A percentile compares a stretch with the other conserved stretches of the same genome.
Evolutionary conservation across 1,140 invertebrate species (phyloP).

Genomic region (Saccostrea cuccullata): DNA sequence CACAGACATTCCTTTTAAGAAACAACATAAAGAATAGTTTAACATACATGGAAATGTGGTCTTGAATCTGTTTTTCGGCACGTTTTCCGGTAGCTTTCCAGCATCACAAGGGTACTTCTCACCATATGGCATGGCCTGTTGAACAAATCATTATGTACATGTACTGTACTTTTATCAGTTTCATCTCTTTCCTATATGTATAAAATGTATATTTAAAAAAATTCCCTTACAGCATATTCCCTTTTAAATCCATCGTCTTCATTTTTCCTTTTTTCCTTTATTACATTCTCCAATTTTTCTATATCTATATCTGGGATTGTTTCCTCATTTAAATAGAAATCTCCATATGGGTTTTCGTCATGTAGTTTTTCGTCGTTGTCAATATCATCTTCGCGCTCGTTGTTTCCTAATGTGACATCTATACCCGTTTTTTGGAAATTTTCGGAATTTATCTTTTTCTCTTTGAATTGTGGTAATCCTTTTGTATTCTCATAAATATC

Average conservation of each 20-base stretch:
- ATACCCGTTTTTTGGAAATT: neutral
- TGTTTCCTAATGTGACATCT: neutral
- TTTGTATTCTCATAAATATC: neutral
- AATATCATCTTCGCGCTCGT: neutral
- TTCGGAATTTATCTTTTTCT: neutral
- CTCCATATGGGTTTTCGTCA: neutral
- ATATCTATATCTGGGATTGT: neutral
- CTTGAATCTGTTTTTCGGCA: constrained; percentile 47
- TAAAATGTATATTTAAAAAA: neutral
- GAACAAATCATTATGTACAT: no score
- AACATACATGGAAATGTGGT: constrained; percentile 52
- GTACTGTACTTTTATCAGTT: no score
- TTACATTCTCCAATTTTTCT: neutral
- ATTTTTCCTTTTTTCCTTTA: neutral
- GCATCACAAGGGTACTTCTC: constrained; percentile 35
- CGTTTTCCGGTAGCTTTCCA: constrained; percentile 34
- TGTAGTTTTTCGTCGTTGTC: neutral
- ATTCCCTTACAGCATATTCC: neutral
- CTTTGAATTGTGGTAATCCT: neutral
- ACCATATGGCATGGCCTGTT: neutral
- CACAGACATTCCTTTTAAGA: no score
- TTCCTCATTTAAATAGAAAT: neutral
- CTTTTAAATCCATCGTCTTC: neutral
- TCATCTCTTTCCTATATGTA: no score
- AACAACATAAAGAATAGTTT: no score